A percentile compares a stretch with the other conserved stretches of the same genome.
Conservation (phyloP, 92 coral and sea anemone species). For the Porites divaricata region DNA sequence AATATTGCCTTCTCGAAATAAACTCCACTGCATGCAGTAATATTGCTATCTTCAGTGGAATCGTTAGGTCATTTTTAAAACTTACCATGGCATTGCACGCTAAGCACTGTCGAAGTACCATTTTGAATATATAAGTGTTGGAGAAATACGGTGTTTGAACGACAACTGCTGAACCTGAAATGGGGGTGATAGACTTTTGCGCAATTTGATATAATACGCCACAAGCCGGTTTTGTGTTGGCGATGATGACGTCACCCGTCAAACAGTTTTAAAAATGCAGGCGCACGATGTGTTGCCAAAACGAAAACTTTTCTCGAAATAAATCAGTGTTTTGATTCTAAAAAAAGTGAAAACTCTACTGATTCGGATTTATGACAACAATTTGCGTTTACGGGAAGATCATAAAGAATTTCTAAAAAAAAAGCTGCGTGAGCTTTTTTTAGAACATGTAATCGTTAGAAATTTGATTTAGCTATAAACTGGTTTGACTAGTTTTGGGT, state of each 20-base stretch:
- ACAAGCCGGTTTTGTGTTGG: constrained; percentile 50
- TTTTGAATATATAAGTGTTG: constrained; percentile 13
- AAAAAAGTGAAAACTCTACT: background rate
- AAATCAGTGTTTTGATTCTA: background rate
- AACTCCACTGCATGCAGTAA: background rate
- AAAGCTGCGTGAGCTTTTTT: too few relatives aligned
- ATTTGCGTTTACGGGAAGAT: background rate
- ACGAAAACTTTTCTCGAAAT: background rate
- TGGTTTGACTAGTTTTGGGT: constrained; percentile 25
- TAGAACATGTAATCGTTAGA: background rate
- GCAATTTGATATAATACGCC: constrained; percentile 44
- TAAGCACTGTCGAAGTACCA: constrained; percentile 48
- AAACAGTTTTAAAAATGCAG: constrained; percentile 2
- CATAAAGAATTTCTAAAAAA: background rate
- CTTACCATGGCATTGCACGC: constrained; percentile 53
- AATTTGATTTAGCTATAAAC: constrained; percentile 3
- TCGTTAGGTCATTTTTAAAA: background rate
- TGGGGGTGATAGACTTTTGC: constrained; percentile 23
- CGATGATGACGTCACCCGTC: constrained; percentile 43
- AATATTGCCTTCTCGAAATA: constrained; percentile 4
- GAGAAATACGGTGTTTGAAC: background rate
- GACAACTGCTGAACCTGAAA: constrained; percentile 24
- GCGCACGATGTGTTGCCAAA: constrained; percentile 3
- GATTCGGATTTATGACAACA: background rate
- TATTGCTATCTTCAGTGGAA: background rate